Conservation (phyloP, 1,140 invertebrate genomes). For the Lerema accius region DNA sequence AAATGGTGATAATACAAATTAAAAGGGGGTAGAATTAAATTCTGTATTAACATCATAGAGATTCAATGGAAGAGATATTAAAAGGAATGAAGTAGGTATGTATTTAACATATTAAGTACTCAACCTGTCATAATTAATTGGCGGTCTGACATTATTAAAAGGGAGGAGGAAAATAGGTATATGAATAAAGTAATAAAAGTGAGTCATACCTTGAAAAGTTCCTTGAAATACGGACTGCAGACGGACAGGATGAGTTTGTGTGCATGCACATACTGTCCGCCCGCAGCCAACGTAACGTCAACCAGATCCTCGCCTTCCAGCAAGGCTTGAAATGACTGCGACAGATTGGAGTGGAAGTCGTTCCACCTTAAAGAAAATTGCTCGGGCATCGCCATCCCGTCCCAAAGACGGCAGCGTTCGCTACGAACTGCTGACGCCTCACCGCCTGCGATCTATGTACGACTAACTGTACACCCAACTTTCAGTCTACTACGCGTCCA, state of each 20-base stretch:
- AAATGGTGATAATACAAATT: too few relatives aligned
- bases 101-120: not conserved
- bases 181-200: constrained; percentile 33
- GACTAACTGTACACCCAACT: constrained; percentile 68
- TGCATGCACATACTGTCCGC: constrained; percentile 86
- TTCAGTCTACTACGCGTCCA: constrained; percentile 76
- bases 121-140: constrained; percentile 3
- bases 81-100: not conserved
- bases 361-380: constrained; percentile 94
- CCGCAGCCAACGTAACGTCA: constrained; percentile 89
- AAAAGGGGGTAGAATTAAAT: too few relatives aligned
- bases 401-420: constrained; percentile 51
- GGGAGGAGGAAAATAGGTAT: constrained; percentile 21
- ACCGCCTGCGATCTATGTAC: constrained; percentile 50
- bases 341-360: constrained; percentile 91
- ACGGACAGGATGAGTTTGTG: constrained; percentile 88
- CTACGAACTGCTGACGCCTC: constrained; percentile 53
- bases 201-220: constrained; percentile 87
- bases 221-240: constrained; percentile 89
- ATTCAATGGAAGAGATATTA: too few relatives aligned
- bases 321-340: constrained; percentile 86
- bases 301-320: constrained; percentile 87
- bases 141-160: constrained; percentile 22
- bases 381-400: constrained; percentile 80
- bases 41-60: too few relatives aligned